Percentiles rank a stretch among this genome's conserved stretches.
Evolutionary conservation across 2,113 vertebrate species (phyloP).

Genomic region (Indicator indicator): DNA sequence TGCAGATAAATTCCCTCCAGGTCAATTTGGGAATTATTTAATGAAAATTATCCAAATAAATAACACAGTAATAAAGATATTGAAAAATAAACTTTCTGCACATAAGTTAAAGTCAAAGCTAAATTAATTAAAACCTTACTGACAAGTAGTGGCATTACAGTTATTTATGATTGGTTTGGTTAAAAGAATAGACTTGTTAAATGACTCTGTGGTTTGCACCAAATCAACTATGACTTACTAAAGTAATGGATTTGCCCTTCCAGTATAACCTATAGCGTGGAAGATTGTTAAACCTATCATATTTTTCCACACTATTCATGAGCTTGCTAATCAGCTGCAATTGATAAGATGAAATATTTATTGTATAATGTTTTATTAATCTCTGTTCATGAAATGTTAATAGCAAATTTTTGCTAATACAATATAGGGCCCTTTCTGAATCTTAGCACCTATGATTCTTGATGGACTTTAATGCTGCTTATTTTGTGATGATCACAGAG

Average conservation of each 20-base stretch:
- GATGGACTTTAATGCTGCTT: conserved; percentile 5
- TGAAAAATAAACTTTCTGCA: conserved; percentile 16
- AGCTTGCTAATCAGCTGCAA: conserved; percentile 62
- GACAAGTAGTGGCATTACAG: background rate
- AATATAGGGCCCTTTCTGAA: conserved; percentile 17
- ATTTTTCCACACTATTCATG: conserved; percentile 11
- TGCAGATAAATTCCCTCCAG: background rate
- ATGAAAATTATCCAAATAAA: conserved; percentile 13
- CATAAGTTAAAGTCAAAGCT: background rate
- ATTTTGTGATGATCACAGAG: background rate
- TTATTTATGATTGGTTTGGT: background rate
- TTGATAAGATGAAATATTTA: conserved; percentile 71
- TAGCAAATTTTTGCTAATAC: conserved; percentile 44
- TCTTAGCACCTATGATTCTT: background rate
- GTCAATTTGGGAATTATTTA: conserved; percentile 16
- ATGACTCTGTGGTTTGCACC: background rate
- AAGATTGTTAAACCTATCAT: background rate
- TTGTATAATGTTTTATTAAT: conserved; percentile 76
- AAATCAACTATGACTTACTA: background rate
- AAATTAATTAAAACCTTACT: conserved; percentile 21
- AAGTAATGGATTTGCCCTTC: background rate
- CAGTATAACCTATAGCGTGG: background rate
- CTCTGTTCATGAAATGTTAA: conserved; percentile 72
- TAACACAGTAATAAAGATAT: background rate
- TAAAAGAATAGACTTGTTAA: conserved; percentile 30